Percentiles rank a stretch among this genome's conserved stretches.
phyloP scores from a whole-genome alignment of 2,888 invertebrate genomes.

The Hedychridium roseum region DNA sequence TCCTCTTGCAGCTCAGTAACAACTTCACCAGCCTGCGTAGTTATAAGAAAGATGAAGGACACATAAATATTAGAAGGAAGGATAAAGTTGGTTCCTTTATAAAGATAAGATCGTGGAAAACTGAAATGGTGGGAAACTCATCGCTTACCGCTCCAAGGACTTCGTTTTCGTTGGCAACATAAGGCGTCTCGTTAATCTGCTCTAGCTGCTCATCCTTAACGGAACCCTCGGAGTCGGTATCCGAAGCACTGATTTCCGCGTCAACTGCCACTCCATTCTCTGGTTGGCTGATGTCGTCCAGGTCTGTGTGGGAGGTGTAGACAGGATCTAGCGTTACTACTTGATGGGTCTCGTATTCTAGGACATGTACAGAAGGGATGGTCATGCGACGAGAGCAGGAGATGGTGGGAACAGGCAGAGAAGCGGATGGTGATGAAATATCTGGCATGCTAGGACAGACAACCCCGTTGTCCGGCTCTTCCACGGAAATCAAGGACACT shows the following conservation, averaged over 20 bases:
- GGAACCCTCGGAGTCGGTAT: conserved; percentile 72
- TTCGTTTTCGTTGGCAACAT: conserved; percentile 66
- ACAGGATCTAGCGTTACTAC: conserved; percentile 63
- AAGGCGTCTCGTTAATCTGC: conserved; percentile 61
- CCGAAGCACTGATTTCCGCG: conserved; percentile 66
- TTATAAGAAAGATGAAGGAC: not conserved
- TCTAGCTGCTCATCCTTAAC: conserved; percentile 67
- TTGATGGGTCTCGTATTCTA: conserved; percentile 52
- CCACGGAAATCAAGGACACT: conserved; percentile 18
- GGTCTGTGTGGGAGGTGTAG: conserved; percentile 67
- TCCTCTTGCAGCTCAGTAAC: conserved; percentile 94
- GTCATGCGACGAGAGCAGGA: conserved; percentile 51
- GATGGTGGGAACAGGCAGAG: conserved; percentile 13
- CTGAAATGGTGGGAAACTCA: not conserved
- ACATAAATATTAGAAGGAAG: not conserved
- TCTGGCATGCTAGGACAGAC: conserved; percentile 10
- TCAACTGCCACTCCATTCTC: conserved; percentile 70
- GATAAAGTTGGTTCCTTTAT: not conserved
- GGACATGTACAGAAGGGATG: conserved; percentile 52
- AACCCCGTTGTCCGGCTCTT: conserved; percentile 16
- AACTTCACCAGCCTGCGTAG: conserved; percentile 76
- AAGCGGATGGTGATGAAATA: conserved; percentile 12
- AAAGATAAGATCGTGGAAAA: conserved; percentile 12
- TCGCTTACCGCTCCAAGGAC: conserved; percentile 66
- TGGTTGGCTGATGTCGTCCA: conserved; percentile 77